These are phyloP conservation scores for Crotalus tigris DNA, from an alignment of 2,113 vertebrate species.

Conservation along the genomic window DNA sequence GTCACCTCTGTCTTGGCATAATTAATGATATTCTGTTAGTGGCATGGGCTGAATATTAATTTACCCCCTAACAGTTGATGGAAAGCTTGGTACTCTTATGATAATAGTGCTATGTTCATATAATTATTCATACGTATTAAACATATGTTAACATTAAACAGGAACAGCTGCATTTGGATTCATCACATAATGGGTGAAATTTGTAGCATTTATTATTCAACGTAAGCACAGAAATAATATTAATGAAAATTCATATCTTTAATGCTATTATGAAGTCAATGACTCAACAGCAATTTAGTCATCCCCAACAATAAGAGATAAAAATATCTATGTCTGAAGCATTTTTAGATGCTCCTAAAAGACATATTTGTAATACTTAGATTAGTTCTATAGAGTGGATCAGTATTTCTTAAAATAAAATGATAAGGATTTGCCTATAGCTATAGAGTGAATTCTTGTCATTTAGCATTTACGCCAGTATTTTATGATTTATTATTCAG, in stretches of 20 bases:
- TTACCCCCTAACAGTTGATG: slow-evolving; percentile 47
- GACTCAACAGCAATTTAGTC: neutral
- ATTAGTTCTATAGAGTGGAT: neutral
- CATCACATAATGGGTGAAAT: neutral
- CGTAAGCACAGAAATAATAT: slow-evolving; percentile 18
- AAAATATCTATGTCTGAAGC: neutral
- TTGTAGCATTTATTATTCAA: neutral
- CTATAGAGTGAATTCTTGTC: neutral
- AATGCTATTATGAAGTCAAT: neutral
- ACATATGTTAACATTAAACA: slow-evolving; percentile 19
- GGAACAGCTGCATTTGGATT: slow-evolving; percentile 6
- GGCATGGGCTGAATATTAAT: slow-evolving; percentile 65
- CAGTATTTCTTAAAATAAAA: neutral
- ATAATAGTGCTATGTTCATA: slow-evolving; percentile 19
- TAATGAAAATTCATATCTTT: neutral
- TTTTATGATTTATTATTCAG: neutral
- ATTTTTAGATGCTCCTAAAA: neutral
- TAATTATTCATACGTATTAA: slow-evolving; percentile 35
- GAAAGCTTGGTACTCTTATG: slow-evolving; percentile 27
- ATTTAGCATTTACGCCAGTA: neutral
- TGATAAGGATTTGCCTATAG: neutral
- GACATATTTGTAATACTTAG: neutral
- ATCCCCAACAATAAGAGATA: neutral
- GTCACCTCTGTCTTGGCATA: slow-evolving; percentile 59
- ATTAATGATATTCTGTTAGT: slow-evolving; percentile 62